phyloP scores from a whole-genome alignment of 2,888 invertebrate species.

The Lampropteryx suffumata region DNA sequence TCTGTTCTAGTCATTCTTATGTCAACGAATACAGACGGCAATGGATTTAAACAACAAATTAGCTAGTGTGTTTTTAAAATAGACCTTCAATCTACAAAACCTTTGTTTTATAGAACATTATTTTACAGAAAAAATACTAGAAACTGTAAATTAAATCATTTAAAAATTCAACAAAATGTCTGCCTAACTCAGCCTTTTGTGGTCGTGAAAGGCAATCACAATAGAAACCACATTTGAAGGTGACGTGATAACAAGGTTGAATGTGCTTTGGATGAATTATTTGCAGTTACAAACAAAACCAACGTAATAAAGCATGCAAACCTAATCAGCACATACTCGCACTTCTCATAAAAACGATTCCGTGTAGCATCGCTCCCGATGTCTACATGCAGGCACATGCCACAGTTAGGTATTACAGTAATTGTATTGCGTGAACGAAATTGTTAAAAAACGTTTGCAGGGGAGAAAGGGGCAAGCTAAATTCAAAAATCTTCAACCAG shows the following conservation, averaged over 20 bases:
- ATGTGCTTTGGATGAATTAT: background rate
- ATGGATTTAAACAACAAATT: no score
- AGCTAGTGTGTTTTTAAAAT: no score
- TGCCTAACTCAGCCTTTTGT: constrained; percentile 1
- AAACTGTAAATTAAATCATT: no score
- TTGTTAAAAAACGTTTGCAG: constrained; percentile 46
- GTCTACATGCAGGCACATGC: constrained; percentile 45
- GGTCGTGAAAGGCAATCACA: constrained; percentile 1
- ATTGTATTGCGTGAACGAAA: constrained; percentile 56
- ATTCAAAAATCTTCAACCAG: no score
- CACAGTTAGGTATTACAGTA: constrained; percentile 68
- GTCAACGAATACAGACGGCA: no score
- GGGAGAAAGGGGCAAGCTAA: constrained; percentile 8
- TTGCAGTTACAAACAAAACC: background rate
- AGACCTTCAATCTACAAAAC: no score
- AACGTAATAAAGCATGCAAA: constrained; percentile 24
- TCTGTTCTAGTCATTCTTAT: no score
- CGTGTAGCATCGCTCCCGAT: constrained; percentile 44
- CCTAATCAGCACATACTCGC: constrained; percentile 37
- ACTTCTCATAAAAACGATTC: constrained; percentile 41
- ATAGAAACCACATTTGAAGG: constrained; percentile 5
- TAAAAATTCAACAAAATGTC: no score
- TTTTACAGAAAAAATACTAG: no score
- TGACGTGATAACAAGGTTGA: constrained; percentile 12
- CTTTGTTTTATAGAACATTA: no score